These are phyloP conservation scores for Amblyornis subalaris DNA, from an alignment of 2,113 vertebrate species.

Conservation along the genomic window DNA sequence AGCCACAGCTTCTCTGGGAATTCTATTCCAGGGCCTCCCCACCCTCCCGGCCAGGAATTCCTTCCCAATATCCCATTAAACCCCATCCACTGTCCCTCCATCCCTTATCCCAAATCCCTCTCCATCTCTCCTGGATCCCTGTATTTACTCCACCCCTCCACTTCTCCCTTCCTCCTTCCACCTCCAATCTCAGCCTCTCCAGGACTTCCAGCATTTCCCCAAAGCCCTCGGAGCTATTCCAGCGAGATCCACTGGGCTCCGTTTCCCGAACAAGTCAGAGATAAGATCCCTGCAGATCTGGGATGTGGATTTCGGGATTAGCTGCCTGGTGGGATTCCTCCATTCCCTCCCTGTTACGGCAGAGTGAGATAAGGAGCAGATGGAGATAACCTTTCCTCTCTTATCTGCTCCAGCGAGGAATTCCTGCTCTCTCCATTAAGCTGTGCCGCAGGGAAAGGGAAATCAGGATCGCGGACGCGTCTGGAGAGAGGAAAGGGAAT, in stretches of 20 bases:
- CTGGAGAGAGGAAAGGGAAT: not conserved
- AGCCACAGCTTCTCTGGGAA: not conserved
- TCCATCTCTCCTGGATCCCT: not conserved
- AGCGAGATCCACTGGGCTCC: not conserved
- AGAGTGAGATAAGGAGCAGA: conserved; percentile 9
- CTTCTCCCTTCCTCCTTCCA: not conserved
- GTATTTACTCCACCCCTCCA: fast-evolving
- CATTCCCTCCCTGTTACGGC: not conserved
- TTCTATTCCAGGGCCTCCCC: fast-evolving
- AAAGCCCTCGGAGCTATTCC: not conserved
- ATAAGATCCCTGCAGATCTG: not conserved
- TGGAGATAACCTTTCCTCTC: conserved; percentile 52
- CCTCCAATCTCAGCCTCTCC: not conserved
- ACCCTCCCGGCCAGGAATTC: not conserved
- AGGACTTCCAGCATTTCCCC: not conserved
- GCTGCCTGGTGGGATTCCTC: not conserved
- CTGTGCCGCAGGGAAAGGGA: not conserved
- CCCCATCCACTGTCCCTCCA: not conserved
- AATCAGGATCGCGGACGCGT: not conserved
- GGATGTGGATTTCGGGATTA: not conserved
- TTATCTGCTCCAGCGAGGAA: not conserved
- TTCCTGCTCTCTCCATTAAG: conserved; percentile 33
- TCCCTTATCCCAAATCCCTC: not conserved
- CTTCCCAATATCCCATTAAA: not conserved
- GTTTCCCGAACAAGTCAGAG: not conserved